Percentiles rank a stretch among this genome's conserved stretches.
phyloP scores from a whole-genome alignment of 2,797 vertebrate genomes.

The Mareca strepera region DNA sequence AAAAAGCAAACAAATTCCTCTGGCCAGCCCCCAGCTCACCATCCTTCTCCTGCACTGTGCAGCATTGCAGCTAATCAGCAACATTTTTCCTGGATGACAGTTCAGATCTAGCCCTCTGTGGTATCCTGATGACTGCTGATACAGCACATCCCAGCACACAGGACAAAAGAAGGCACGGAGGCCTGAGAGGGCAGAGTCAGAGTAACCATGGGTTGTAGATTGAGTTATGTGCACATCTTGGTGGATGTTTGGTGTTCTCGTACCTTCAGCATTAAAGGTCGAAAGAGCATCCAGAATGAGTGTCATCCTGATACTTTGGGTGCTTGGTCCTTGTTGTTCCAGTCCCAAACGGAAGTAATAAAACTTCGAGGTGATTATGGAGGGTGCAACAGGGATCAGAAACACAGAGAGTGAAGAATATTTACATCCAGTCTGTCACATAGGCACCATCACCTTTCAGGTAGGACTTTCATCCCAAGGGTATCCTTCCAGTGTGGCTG shows the following conservation, averaged over 20 bases:
- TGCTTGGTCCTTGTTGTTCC: not conserved
- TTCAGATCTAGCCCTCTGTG: not conserved
- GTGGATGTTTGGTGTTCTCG: not conserved
- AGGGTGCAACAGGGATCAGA: not conserved
- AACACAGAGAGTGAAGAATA: not conserved
- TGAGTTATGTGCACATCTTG: accelerated
- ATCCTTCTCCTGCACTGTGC: not conserved
- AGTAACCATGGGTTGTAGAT: accelerated
- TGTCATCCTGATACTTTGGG: not conserved
- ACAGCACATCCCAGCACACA: not conserved
- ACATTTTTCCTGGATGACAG: not conserved
- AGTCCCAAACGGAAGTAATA: not conserved
- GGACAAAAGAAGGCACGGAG: not conserved
- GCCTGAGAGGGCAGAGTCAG: not conserved
- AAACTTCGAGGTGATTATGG: not conserved
- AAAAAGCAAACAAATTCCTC: not conserved
- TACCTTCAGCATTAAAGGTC: not conserved
- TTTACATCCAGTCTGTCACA: not conserved
- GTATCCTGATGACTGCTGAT: not conserved
- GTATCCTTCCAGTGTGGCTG: not conserved
- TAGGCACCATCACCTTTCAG: not conserved
- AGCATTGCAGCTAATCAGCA: not conserved
- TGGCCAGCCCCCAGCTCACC: not conserved
- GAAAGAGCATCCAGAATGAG: not conserved
- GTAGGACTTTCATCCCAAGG: not conserved